These are phyloP conservation scores for Liodrosophila aerea DNA, from an alignment of 2,888 invertebrate species.

Conservation along the genomic window DNA sequence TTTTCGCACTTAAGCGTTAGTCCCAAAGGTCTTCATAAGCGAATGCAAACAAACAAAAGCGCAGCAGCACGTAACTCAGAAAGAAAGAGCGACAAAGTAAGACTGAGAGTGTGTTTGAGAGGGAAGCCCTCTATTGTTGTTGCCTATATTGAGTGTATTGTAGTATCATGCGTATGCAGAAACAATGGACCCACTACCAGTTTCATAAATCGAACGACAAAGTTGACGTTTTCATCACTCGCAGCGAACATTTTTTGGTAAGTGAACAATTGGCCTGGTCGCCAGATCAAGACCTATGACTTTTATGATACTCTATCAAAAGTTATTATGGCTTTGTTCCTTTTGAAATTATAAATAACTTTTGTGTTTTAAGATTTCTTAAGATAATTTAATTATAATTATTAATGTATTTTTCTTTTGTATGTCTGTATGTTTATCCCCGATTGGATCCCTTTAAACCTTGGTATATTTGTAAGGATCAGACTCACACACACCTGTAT, in stretches of 20 bases:
- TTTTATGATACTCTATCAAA: constrained; percentile 2
- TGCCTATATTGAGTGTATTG: constrained; percentile 25
- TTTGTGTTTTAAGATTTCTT: no score
- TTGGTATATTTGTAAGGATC: no score
- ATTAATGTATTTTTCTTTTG: constrained; percentile 1
- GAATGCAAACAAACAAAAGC: constrained; percentile 71
- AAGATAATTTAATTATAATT: no score
- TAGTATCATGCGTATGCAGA: constrained; percentile 40
- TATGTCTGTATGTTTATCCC: no score
- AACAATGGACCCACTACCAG: constrained; percentile 42
- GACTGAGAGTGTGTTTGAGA: constrained; percentile 3
- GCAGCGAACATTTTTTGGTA: constrained; percentile 40
- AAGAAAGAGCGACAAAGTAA: constrained; percentile 9
- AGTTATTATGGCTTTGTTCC: constrained; percentile 1
- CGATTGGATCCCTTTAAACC: no score
- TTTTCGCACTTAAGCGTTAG: constrained; percentile 44
- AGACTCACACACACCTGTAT: no score
- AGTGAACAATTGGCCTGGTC: constrained; percentile 67
- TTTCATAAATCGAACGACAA: constrained; percentile 30
- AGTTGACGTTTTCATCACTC: constrained; percentile 31
- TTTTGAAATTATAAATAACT: no score
- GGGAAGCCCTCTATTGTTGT: constrained; percentile 11
- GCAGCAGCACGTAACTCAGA: constrained; percentile 50
- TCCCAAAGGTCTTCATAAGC: constrained; percentile 30
- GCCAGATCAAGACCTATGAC: constrained; percentile 33